phyloP scores from a whole-genome alignment of 1,140 invertebrate genomes.

The Eufriesea mexicana region DNA sequence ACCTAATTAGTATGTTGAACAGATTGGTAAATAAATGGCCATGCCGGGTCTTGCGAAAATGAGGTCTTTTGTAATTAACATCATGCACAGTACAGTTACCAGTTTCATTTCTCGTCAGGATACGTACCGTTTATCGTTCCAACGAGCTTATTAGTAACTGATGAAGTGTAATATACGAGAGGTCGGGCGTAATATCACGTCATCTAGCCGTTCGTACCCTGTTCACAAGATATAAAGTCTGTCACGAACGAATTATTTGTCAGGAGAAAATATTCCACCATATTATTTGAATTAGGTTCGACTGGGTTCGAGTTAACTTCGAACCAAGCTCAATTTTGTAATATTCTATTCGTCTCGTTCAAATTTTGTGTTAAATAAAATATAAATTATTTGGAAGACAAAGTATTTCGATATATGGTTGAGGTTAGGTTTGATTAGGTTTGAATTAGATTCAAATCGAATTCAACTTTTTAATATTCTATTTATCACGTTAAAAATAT shows the following conservation, averaged over 20 bases:
- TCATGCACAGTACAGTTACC: not conserved
- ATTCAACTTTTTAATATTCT: too few relatives aligned
- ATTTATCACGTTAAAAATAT: too few relatives aligned
- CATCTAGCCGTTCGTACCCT: not conserved
- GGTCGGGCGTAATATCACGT: not conserved
- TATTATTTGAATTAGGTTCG: too few relatives aligned
- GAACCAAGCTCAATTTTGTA: too few relatives aligned
- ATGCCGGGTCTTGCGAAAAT: not conserved
- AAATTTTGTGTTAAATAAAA: too few relatives aligned
- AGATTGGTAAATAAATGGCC: constrained; percentile 20
- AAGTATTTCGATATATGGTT: too few relatives aligned
- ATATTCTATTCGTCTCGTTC: too few relatives aligned
- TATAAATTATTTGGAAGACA: too few relatives aligned
- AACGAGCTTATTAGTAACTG: constrained; percentile 25
- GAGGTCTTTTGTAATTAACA: constrained; percentile 27
- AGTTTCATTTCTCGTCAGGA: constrained; percentile 4
- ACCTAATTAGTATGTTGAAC: constrained; percentile 20
- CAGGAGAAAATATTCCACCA: not conserved
- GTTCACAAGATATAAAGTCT: not conserved
- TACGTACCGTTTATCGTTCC: constrained; percentile 23
- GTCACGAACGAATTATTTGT: not conserved
- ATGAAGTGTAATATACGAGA: constrained; percentile 12
- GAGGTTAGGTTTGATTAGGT: too few relatives aligned
- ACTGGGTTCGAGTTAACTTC: too few relatives aligned
- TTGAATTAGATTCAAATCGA: too few relatives aligned